A percentile compares a stretch with the other conserved stretches of the same genome.
These are phyloP conservation scores for Bombus waltoni DNA, from an alignment of 1,140 invertebrate genomes.

Conservation along the genomic window DNA sequence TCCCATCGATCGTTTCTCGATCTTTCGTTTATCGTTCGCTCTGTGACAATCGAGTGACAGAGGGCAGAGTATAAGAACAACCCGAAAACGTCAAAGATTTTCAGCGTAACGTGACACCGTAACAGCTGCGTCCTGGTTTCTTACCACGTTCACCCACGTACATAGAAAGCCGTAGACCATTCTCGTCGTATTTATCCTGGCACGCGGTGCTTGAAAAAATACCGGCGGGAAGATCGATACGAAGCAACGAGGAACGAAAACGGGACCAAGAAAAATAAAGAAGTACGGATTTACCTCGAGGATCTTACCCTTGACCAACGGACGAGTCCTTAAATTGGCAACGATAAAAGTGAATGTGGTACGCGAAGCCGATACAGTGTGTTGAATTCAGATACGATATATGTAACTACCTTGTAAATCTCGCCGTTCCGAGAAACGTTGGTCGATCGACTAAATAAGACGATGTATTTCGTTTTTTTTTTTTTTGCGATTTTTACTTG, in stretches of 20 bases:
- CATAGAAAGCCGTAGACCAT: not conserved
- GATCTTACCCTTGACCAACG: no score
- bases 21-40: not conserved
- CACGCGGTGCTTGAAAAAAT: conserved; percentile 1
- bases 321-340: no score
- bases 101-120: conserved; percentile 64
- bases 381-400: no score
- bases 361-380: no score
- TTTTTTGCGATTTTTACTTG: not conserved
- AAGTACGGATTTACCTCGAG: not conserved
- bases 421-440: not conserved
- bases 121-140: conserved; percentile 64
- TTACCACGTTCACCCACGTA: not conserved
- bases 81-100: conserved; percentile 46
- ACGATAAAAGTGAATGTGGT: no score
- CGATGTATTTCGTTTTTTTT: not conserved
- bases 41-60: no score
- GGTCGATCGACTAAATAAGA: not conserved
- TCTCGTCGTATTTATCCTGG: not conserved
- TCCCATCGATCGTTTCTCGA: not conserved
- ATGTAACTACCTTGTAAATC: not conserved
- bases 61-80: conserved; percentile 42
- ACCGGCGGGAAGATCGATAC: not conserved
- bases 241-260: not conserved
- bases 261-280: not conserved